Base-by-base conservation (phyloP, 2,113 vertebrate genomes). In the Apteryx mantelli region DNA sequence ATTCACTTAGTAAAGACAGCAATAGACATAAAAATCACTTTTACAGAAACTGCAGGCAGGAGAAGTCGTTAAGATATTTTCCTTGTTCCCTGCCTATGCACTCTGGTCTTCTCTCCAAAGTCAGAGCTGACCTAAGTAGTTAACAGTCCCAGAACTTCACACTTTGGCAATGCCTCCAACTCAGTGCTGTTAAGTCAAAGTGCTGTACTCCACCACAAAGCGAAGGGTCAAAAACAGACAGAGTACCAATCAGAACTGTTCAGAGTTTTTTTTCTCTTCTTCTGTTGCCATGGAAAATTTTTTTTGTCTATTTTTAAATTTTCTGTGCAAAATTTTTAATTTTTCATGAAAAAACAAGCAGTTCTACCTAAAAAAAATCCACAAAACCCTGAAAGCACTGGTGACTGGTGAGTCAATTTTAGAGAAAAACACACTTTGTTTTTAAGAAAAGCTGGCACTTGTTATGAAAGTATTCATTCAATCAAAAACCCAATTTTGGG, bases 351-450 rank as follows among this genome's bases (percentile, higher is more conserved):
- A 76, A 76, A 64, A 28, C 3, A 26, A 64, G 1, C 3, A 50
- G 8, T 66, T 93, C 81, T 73, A 86, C 19, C 78, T 90, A 50
- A 66, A 77, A 74, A 77, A 52, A 52, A 52, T 50, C 6, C 2
- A n/a, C 2, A 64, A 87, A 46, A 30, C 3, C 24, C 1, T 0
- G 1, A 94, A 83, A 65, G 0, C 17, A 40, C 3, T 5, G 1
- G 9, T 78, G 18, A 34, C 3, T 5, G 1, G 8, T 75, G 15
- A 83, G 20, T 55, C 48, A 75, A 26, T 82, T 74, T 64, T 34
- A 21, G 52, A 48, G 56, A 84, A n/a, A 30, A 34, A 68, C 15
- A 40, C 7, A 36, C 32, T 80, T 92, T 21, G 61, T 68, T 38
- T 55, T 26, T 55, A 26, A 73, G 26, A 18, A 74, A 74, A 74